Percentiles rank a stretch among this genome's conserved stretches.
Evolutionary conservation across 2,113 vertebrate genomes (phyloP).

Genomic region (Crotophaga sulcirostris): DNA sequence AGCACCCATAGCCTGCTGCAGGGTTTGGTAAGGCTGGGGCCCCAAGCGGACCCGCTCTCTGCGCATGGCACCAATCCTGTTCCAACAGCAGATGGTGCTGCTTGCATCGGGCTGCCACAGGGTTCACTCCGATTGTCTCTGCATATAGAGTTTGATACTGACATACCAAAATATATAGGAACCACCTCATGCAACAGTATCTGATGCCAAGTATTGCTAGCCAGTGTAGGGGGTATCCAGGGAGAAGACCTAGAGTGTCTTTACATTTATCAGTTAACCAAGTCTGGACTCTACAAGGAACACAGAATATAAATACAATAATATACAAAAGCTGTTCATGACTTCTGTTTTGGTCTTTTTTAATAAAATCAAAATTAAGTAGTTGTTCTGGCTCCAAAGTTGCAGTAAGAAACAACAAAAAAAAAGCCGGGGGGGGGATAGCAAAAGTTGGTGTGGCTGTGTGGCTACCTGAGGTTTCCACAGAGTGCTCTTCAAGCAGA

Average conservation of each 20-base stretch:
- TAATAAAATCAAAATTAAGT: not conserved
- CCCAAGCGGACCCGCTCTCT: not conserved
- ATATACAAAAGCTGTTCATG: not conserved
- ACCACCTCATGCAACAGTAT: not conserved
- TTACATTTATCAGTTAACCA: not conserved
- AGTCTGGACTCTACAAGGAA: not conserved
- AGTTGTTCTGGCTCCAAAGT: not conserved
- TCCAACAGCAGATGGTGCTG: not conserved
- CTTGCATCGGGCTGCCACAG: not conserved
- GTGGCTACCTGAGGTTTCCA: not conserved
- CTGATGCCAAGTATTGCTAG: no score
- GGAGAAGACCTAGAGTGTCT: not conserved
- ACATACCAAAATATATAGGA: not conserved
- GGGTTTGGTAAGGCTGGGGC: not conserved
- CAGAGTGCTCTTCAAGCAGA: not conserved
- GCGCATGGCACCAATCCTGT: not conserved
- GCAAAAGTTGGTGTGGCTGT: not conserved
- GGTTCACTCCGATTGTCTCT: fast-evolving
- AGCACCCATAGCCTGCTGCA: fast-evolving
- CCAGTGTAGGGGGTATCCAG: not conserved
- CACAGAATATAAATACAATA: not conserved
- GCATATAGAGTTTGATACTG: not conserved
- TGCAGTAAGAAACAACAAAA: not conserved
- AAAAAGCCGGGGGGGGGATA: fast-evolving
- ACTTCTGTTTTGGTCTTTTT: not conserved